phyloP scores from a whole-genome alignment of 64 coral and sea anemone genomes.

The Pocillopora verrucosa region DNA sequence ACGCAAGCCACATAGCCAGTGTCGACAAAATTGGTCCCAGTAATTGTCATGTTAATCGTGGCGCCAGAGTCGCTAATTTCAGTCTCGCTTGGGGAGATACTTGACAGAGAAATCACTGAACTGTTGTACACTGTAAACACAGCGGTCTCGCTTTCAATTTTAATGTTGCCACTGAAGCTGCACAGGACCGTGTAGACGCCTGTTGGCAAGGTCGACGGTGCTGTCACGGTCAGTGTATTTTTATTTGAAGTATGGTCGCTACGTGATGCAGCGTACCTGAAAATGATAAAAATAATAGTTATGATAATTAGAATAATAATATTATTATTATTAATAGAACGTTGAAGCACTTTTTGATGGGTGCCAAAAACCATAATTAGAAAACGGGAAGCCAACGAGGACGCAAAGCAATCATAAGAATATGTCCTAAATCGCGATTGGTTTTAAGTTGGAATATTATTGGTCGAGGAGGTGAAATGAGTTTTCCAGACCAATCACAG shows the following conservation, averaged over 20 bases:
- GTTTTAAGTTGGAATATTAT: too few species aligned
- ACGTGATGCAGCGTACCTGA: not conserved
- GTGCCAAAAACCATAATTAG: too few species aligned
- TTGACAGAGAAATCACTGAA: not conserved
- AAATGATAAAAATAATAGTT: not conserved
- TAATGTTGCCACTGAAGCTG: not conserved
- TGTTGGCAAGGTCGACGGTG: not conserved
- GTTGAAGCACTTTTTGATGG: too few species aligned
- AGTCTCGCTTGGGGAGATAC: conserved; percentile 21
- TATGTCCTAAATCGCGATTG: too few species aligned
- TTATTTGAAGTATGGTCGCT: not conserved
- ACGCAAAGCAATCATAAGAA: too few species aligned
- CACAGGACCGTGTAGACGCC: not conserved
- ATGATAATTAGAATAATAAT: too few species aligned
- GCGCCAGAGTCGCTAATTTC: not conserved
- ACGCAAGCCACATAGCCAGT: conserved; percentile 50
- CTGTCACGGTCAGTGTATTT: conserved; percentile 1
- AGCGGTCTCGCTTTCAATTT: not conserved
- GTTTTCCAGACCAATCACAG: too few species aligned
- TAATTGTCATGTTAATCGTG: conserved; percentile 34
- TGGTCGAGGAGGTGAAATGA: too few species aligned
- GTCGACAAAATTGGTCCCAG: conserved; percentile 68
- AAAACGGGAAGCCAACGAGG: too few species aligned
- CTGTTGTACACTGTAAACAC: conserved; percentile 15
- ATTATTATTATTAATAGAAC: too few species aligned